phyloP scores from a whole-genome alignment of 1,140 invertebrate genomes.

The Nebria ingens region DNA sequence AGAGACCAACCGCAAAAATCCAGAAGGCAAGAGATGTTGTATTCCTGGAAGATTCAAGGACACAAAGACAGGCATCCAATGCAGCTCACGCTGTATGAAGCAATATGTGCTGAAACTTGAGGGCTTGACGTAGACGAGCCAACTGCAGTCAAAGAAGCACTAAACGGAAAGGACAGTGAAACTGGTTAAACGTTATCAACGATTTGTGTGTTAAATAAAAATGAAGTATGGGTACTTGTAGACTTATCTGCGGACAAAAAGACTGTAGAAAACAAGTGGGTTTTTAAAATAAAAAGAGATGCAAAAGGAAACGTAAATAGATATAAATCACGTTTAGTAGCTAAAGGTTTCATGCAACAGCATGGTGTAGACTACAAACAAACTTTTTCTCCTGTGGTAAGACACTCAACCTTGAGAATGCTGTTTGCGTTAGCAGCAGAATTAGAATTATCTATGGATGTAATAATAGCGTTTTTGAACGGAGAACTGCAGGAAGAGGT shows the following conservation, averaged over 20 bases:
- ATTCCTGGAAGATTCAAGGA: no score
- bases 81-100: constrained; percentile 8
- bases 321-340: constrained; percentile 26
- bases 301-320: neutral
- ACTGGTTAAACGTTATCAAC: neutral
- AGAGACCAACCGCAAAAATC: constrained; percentile 18
- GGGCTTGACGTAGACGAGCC: neutral
- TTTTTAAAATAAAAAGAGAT: constrained; percentile 25
- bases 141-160: neutral
- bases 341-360: constrained; percentile 29
- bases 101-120: constrained; percentile 13
- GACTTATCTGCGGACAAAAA: constrained; percentile 18
- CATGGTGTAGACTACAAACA: constrained; percentile 32
- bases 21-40: constrained; percentile 21
- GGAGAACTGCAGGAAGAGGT: no score
- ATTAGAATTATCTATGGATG: no score
- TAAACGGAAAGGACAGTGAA: neutral
- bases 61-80: no score
- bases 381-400: constrained; percentile 32
- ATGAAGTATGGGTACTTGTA: neutral
- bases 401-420: constrained; percentile 8
- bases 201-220: neutral
- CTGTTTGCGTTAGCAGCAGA: neutral
- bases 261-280: constrained; percentile 21
- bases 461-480: no score